These are phyloP conservation scores for Channa striata DNA, from an alignment of 2,797 vertebrate genomes.

Conservation along the genomic window DNA sequence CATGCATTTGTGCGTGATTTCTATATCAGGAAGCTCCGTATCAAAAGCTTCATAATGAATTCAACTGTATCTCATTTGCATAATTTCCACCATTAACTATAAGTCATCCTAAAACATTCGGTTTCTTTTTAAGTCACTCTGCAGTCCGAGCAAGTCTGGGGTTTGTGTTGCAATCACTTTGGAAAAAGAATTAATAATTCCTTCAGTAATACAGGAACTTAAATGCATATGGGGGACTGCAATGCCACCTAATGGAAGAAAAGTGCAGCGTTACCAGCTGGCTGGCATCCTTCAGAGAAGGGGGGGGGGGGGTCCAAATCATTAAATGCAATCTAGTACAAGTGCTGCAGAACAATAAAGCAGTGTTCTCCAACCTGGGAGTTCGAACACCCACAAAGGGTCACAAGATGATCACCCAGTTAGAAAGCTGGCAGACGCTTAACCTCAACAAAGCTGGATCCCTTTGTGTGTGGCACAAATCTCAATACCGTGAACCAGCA, in stretches of 20 bases:
- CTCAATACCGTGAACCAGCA: too few species aligned
- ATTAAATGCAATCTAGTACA: not conserved
- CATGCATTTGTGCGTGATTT: not conserved
- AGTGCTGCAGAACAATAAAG: not conserved
- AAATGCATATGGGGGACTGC: conserved; percentile 24
- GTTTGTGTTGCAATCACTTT: not conserved
- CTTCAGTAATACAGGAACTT: not conserved
- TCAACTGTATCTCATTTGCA: not conserved
- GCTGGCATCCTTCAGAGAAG: not conserved
- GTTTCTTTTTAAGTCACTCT: not conserved
- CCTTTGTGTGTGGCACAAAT: not conserved
- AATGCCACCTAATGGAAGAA: conserved; percentile 60
- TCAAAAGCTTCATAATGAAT: not conserved
- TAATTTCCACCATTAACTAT: not conserved
- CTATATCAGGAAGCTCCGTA: not conserved
- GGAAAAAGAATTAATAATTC: conserved; percentile 1
- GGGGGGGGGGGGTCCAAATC: not conserved
- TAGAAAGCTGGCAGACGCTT: not conserved
- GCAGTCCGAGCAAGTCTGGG: not conserved
- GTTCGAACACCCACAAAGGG: not conserved
- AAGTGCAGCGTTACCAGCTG: not conserved
- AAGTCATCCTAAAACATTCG: not conserved
- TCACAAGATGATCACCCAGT: not conserved
- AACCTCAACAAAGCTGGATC: not conserved
- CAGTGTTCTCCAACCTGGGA: not conserved